Evolutionary conservation across 92 coral and sea anemone species (phyloP).

Genomic region (Bergia puertoricense): DNA sequence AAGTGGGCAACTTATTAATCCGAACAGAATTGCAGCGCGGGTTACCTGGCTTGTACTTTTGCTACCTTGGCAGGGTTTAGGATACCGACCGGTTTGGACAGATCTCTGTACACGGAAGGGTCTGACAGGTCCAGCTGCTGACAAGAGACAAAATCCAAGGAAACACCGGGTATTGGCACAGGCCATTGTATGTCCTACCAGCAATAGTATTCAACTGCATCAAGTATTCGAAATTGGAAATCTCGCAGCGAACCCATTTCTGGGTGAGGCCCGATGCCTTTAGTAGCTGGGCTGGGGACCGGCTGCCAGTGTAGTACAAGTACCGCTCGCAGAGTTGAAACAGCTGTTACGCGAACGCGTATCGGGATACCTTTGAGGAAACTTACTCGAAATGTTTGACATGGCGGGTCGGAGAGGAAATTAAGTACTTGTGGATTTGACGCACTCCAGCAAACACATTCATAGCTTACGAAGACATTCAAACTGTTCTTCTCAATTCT

Average conservation of each 20-base stretch:
- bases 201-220: slow-evolving; percentile 98
- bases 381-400: too few species aligned
- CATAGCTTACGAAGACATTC: too few species aligned
- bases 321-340: too few species aligned
- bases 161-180: slow-evolving; percentile 95
- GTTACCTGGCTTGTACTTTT: slow-evolving; percentile 57
- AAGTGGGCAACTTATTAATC: not conserved
- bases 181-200: slow-evolving; percentile 91
- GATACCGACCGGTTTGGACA: slow-evolving; percentile 89
- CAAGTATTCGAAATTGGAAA: slow-evolving; percentile 93
- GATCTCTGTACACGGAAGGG: slow-evolving; percentile 85
- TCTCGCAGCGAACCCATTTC: slow-evolving; percentile 94
- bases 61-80: slow-evolving; percentile 64
- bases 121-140: slow-evolving; percentile 73
- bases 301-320: slow-evolving; percentile 87
- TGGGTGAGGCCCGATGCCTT: slow-evolving; percentile 92
- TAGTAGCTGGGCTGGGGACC: slow-evolving; percentile 91
- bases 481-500: too few species aligned
- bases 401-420: too few species aligned
- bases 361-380: too few species aligned
- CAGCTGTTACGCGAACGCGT: too few species aligned
- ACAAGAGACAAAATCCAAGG: slow-evolving; percentile 88
- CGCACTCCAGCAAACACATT: too few species aligned
- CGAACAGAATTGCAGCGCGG: not conserved
- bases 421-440: too few species aligned